Evolutionary conservation across 2,888 invertebrate genomes (phyloP), one percentile per base, ranked within the genome.

Genomic region (Seira musarum): DNA sequence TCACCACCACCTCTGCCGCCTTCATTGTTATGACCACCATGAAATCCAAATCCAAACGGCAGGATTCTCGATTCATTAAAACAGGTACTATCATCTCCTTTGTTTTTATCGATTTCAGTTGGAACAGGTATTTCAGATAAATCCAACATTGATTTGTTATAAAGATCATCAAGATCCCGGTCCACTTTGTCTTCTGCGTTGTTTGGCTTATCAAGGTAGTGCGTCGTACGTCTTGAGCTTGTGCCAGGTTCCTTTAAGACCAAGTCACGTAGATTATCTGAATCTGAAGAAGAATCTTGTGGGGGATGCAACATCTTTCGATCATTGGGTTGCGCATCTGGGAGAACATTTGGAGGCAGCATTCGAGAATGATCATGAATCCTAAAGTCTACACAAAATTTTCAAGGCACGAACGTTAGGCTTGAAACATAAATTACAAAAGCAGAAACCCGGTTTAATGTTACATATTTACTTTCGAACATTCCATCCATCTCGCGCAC

Each of bases 101-200:
- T 2, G 49, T 19, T 22, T 22, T 46, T 17, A 15, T 3, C 2
- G 1, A 15, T n/a, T 40, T 6, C 3, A 49, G 15, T 17, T 1
- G 64, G 46, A 13, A 77, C 63, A 3, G 77, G 77, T 30, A 77
- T 21, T n/a, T 64, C 70, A 10, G 71, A 77, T n/a, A 75, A n/a
- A 21, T 75, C 60, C n/a, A 75, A 22, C 13, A 30, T 25, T 17
- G 66, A 75, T 1, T 57, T 66, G 13, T 19, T 53, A 30, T 57
- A 78, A 57, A 78, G 40, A 10, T 78, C 78, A 61, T 78, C 78
- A 40, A 78, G 24, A 67, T 78, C 63, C 2, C 35, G 64, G 35
- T 78, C 78, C 13, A 67, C 15, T 61, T 72, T 78, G 10, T 65
- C 60, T 15, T 15, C n/a, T n/a, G 25, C 5, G 2, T 35, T 35